Evolutionary conservation across 2,113 vertebrate genomes (phyloP).

Genomic region (Prinia subflava): DNA sequence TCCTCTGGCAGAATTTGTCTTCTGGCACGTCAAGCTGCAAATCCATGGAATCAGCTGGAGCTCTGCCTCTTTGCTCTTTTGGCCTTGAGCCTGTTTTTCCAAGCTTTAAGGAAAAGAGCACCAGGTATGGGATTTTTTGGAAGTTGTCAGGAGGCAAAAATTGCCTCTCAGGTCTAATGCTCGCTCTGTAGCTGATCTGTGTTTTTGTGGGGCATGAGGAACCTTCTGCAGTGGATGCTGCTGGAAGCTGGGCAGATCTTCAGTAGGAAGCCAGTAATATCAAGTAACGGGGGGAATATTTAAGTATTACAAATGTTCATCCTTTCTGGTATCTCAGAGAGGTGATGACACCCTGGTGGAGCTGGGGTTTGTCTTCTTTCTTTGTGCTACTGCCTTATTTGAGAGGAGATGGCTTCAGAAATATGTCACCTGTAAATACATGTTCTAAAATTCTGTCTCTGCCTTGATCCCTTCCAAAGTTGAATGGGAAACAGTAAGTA

Average conservation of each 20-base stretch:
- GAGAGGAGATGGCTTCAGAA: neutral
- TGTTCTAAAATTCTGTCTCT: neutral
- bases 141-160: neutral
- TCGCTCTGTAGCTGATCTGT: neutral
- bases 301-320: neutral
- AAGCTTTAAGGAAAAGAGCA: neutral
- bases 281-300: neutral
- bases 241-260: neutral
- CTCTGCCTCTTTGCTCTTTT: neutral
- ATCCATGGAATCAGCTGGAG: neutral
- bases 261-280: neutral
- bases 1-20: neutral
- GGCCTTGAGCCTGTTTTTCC: neutral
- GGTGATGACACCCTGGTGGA: neutral
- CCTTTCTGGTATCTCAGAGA: neutral
- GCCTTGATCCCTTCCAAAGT: neutral
- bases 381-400: neutral
- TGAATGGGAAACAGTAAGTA: neutral
- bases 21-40: neutral
- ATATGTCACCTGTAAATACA: neutral
- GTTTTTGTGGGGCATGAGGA: neutral
- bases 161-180: accelerated
- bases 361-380: accelerated
- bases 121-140: neutral
- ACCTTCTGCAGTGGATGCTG: neutral